These are phyloP conservation scores for Tetanocera ferruginea DNA, from an alignment of 2,888 invertebrate species.

Conservation along the genomic window DNA sequence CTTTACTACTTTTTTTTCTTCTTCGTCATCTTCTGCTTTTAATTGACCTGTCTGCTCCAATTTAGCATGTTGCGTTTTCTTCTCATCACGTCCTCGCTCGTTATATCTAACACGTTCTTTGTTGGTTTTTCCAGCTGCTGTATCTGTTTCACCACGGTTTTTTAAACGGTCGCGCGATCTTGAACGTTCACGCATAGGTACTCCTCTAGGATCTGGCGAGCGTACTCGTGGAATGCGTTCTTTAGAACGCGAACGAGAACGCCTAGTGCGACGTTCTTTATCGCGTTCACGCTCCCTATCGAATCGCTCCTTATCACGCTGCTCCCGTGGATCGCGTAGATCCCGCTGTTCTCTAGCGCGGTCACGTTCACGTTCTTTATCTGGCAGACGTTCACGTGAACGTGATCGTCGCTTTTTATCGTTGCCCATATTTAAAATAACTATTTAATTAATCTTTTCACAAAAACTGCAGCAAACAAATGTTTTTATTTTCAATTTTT, in stretches of 20 bases:
- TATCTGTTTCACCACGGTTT: slow-evolving; percentile 34
- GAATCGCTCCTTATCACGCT: slow-evolving; percentile 49
- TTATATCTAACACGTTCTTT: slow-evolving; percentile 35
- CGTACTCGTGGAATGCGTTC: slow-evolving; percentile 44
- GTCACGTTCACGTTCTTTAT: slow-evolving; percentile 52
- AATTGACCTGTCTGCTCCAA: slow-evolving; percentile 58
- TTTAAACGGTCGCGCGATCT: slow-evolving; percentile 52
- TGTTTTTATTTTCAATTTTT: too few relatives aligned
- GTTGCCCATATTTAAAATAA: slow-evolving; percentile 63
- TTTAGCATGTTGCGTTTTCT: slow-evolving; percentile 21
- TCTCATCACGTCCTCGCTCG: slow-evolving; percentile 44
- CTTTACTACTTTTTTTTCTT: slow-evolving; percentile 52
- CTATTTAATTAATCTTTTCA: background rate
- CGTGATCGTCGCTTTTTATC: slow-evolving; percentile 73
- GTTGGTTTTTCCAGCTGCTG: slow-evolving; percentile 47
- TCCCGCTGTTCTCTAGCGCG: slow-evolving; percentile 51
- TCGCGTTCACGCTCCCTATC: slow-evolving; percentile 46
- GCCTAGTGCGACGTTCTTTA: slow-evolving; percentile 53
- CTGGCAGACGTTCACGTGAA: slow-evolving; percentile 66
- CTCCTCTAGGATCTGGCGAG: slow-evolving; percentile 23
- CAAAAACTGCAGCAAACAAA: background rate
- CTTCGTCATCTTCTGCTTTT: slow-evolving; percentile 70
- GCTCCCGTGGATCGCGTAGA: slow-evolving; percentile 47
- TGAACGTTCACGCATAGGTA: slow-evolving; percentile 44
- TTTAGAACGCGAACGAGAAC: slow-evolving; percentile 61